A percentile compares a stretch with the other conserved stretches of the same genome.
phyloP scores from a whole-genome alignment of 2,888 invertebrate genomes.

The Acanthopleura granulata region DNA sequence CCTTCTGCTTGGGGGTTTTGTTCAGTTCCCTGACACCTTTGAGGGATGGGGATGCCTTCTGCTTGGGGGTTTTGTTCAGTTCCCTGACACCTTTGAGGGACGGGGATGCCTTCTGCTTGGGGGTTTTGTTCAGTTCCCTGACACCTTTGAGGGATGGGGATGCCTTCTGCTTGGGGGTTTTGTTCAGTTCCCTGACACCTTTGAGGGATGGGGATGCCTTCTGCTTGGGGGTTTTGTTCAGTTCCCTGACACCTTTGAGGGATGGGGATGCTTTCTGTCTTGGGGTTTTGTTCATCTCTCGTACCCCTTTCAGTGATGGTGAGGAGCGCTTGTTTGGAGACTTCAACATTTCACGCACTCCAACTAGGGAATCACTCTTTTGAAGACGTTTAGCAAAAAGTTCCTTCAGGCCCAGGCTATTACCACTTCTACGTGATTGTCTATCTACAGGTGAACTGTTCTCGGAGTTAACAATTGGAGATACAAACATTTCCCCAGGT shows the following conservation, averaged over 20 bases:
- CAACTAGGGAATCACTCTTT: neutral
- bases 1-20: constrained; percentile 26
- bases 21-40: constrained; percentile 29
- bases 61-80: constrained; percentile 25
- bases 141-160: constrained; percentile 22
- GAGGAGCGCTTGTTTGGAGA: constrained; percentile 25
- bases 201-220: constrained; percentile 23
- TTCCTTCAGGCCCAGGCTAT: constrained; percentile 46
- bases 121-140: constrained; percentile 15
- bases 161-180: constrained; percentile 34
- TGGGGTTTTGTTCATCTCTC: constrained; percentile 24
- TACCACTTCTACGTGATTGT: constrained; percentile 36
- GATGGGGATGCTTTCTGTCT: constrained; percentile 20
- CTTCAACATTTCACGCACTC: constrained; percentile 29
- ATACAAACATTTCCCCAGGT: constrained; percentile 67
- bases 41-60: constrained; percentile 27
- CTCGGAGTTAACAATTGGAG: constrained; percentile 53
- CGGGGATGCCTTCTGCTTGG: constrained; percentile 7
- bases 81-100: constrained; percentile 17
- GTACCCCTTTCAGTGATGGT: constrained; percentile 17
- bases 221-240: neutral
- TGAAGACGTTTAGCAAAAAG: constrained; percentile 30
- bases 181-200: constrained; percentile 36
- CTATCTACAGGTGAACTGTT: constrained; percentile 25
- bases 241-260: constrained; percentile 16